These are phyloP conservation scores for Salvelinus namaycush DNA, from an alignment of 2,113 vertebrate species.

Conservation along the genomic window DNA sequence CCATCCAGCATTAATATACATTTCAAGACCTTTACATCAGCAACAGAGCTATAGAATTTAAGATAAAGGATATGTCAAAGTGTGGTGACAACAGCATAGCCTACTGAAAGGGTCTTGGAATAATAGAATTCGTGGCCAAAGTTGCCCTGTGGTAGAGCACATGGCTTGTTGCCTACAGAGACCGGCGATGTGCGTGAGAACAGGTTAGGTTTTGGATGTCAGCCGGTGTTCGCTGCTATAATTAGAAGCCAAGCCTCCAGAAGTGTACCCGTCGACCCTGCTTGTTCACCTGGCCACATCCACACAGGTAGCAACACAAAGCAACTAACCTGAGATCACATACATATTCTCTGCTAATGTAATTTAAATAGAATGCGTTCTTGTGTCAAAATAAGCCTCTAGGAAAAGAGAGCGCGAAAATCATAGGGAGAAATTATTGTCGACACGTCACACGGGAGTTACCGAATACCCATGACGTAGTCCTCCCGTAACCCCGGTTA, in stretches of 20 bases:
- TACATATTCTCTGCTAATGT: not conserved
- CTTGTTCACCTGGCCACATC: conserved; percentile 57
- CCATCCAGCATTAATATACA: not conserved
- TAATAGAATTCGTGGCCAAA: too few relatives aligned
- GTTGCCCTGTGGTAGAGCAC: conserved; percentile 4
- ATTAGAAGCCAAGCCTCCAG: conserved; percentile 68
- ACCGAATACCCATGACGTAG: conserved; percentile 72
- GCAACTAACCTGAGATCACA: not conserved
- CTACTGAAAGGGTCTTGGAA: too few relatives aligned
- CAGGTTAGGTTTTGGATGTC: conserved; percentile 75
- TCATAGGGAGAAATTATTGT: conserved; percentile 32
- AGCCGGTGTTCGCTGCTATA: conserved; percentile 71
- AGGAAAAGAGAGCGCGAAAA: conserved; percentile 10
- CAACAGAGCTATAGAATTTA: too few relatives aligned
- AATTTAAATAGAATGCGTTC: too few relatives aligned
- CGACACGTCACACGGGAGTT: conserved; percentile 61
- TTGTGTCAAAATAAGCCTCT: not conserved
- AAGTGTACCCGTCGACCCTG: conserved; percentile 64
- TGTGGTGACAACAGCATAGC: too few relatives aligned
- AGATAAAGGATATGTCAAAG: too few relatives aligned
- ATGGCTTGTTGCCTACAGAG: conserved; percentile 35
- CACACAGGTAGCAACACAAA: not conserved
- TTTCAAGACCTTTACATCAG: too few relatives aligned
- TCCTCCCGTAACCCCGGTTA: conserved; percentile 70
- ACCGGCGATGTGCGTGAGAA: conserved; percentile 68